These are phyloP conservation scores for Cantharis flavilabris DNA, from an alignment of 2,888 invertebrate species.

Conservation along the genomic window DNA sequence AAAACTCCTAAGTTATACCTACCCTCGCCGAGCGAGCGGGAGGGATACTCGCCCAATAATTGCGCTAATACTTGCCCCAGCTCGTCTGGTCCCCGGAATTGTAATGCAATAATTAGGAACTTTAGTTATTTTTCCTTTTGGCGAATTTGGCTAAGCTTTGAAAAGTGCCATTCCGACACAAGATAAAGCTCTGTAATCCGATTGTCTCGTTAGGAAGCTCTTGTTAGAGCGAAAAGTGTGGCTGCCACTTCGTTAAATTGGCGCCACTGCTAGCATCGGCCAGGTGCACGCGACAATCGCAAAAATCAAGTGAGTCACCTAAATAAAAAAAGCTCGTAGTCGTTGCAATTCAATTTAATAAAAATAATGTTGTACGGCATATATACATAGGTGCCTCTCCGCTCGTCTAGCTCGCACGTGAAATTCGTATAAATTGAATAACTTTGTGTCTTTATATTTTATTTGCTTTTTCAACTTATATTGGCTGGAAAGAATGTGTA, in stretches of 20 bases:
- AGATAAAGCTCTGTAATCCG: constrained; percentile 54
- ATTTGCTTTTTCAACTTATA: constrained; percentile 49
- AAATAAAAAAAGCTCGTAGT: constrained; percentile 31
- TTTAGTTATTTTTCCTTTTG: neutral
- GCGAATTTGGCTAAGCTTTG: constrained; percentile 20
- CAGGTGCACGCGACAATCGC: constrained; percentile 45
- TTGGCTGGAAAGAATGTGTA: constrained; percentile 45
- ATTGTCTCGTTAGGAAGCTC: constrained; percentile 55
- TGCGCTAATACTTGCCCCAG: too few species aligned
- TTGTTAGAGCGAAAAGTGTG: constrained; percentile 46
- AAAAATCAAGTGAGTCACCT: constrained; percentile 38
- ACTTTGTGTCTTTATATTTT: constrained; percentile 53
- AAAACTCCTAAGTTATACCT: constrained; percentile 14
- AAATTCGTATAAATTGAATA: constrained; percentile 55
- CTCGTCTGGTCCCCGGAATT: too few species aligned
- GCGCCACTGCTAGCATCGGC: constrained; percentile 43
- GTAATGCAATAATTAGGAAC: neutral
- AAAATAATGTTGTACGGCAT: neutral
- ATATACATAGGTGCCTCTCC: neutral
- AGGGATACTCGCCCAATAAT: too few species aligned
- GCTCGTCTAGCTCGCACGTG: constrained; percentile 45
- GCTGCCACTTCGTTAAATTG: constrained; percentile 46
- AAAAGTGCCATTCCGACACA: constrained; percentile 52
- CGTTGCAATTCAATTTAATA: constrained; percentile 41
- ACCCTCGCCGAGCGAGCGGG: too few species aligned